Conservation (phyloP, 2,888 invertebrate genomes). For the Epistrophella euchroma region DNA sequence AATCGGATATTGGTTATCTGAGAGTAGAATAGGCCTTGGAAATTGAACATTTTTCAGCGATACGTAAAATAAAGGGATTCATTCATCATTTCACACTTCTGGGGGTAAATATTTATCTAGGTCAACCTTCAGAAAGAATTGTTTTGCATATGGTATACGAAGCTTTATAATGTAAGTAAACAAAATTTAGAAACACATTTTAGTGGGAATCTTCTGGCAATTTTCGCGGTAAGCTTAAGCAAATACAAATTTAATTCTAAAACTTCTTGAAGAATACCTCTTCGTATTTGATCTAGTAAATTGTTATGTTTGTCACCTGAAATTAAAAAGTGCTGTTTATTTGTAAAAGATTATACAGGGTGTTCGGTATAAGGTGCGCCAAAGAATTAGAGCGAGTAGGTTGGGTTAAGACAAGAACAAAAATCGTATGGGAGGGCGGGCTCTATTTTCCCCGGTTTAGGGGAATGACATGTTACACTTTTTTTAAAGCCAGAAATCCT, state of each 20-base stretch:
- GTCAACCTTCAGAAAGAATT: conserved; percentile 43
- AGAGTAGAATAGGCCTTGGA: conserved; percentile 56
- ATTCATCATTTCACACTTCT: conserved; percentile 18
- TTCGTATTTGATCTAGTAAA: conserved; percentile 1
- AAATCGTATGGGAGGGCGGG: too few relatives aligned
- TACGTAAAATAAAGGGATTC: conserved; percentile 32
- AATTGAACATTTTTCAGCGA: conserved; percentile 55
- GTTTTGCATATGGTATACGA: background rate
- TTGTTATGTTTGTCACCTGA: too few relatives aligned
- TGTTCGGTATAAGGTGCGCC: too few relatives aligned
- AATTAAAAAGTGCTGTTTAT: too few relatives aligned
- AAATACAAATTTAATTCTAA: conserved; percentile 41
- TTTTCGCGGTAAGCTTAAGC: conserved; percentile 45
- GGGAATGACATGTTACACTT: too few relatives aligned
- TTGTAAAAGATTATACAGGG: too few relatives aligned
- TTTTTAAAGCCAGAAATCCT: too few relatives aligned
- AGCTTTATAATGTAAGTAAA: background rate
- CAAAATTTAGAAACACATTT: background rate
- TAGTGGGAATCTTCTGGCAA: conserved; percentile 27
- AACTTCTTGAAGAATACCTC: background rate
- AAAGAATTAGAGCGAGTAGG: too few relatives aligned
- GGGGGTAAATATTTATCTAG: conserved; percentile 69
- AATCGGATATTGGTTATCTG: conserved; percentile 65
- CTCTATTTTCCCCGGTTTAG: too few relatives aligned
- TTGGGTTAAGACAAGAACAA: too few relatives aligned